Evolutionary conservation across 2,113 vertebrate genomes (phyloP).

Genomic region (Xiphophorus couchianus): DNA sequence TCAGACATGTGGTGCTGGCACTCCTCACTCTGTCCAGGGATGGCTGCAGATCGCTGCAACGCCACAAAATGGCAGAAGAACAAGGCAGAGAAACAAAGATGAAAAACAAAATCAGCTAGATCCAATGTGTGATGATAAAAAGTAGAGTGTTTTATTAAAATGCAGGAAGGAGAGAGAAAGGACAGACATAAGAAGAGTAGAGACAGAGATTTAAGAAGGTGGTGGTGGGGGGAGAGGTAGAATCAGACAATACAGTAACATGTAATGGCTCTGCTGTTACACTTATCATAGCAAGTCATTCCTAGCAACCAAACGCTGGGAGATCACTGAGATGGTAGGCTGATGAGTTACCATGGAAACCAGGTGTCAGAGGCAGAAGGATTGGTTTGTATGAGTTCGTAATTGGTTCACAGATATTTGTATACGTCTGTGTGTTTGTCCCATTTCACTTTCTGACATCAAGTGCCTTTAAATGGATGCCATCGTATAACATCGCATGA

Average conservation of each 20-base stretch:
- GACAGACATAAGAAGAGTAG: conserved; percentile 3
- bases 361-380: conserved; percentile 43
- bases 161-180: neutral
- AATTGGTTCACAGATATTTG: neutral
- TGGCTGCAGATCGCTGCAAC: conserved; percentile 97
- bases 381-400: conserved; percentile 1
- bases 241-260: conserved; percentile 33
- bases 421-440: neutral
- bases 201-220: conserved; percentile 28
- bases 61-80: conserved; percentile 83
- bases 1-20: conserved; percentile 99
- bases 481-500: neutral
- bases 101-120: conserved; percentile 6
- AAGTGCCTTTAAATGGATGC: neutral
- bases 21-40: conserved; percentile 98
- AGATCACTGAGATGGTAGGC: conserved; percentile 53
- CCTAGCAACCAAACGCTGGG: conserved; percentile 43
- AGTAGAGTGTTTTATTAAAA: neutral
- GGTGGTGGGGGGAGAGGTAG: neutral
- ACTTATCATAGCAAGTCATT: conserved; percentile 59
- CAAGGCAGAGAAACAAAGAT: conserved; percentile 40
- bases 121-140: neutral
- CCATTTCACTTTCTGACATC: neutral
- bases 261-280: conserved; percentile 28
- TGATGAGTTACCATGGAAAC: conserved; percentile 70